Percentiles rank a stretch among this genome's conserved stretches.
These are phyloP conservation scores for Pristis pectinata DNA, from an alignment of 2,797 vertebrate species.

Conservation along the genomic window DNA sequence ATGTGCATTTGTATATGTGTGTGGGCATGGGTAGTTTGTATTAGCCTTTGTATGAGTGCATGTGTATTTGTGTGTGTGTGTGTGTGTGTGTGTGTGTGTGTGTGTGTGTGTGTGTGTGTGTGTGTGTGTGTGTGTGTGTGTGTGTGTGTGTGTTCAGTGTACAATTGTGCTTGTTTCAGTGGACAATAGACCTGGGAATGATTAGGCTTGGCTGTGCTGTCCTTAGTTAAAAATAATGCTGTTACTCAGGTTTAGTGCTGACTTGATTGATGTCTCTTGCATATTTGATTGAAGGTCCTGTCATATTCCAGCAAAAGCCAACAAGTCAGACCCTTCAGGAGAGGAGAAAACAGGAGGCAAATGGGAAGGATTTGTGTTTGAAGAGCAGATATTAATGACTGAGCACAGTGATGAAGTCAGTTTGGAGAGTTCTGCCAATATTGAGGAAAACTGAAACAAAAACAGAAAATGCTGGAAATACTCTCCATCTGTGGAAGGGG, in stretches of 20 bases:
- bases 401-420: no score
- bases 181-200: not conserved
- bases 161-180: not conserved
- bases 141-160: not conserved
- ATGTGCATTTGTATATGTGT: no score
- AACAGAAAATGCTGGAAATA: no score
- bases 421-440: no score
- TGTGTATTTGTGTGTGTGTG: no score
- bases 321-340: not conserved
- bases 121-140: not conserved
- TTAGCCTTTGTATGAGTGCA: no score
- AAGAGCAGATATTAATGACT: not conserved
- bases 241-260: not conserved
- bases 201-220: not conserved
- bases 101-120: not conserved
- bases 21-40: no score
- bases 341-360: not conserved
- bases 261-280: not conserved
- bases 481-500: no score
- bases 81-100: not conserved
- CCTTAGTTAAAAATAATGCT: not conserved
- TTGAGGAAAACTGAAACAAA: no score
- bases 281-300: not conserved
- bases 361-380: not conserved
- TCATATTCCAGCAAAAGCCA: not conserved